phyloP scores from a whole-genome alignment of 2,113 vertebrate species.

The Hypocryptadius cinnamomeus region DNA sequence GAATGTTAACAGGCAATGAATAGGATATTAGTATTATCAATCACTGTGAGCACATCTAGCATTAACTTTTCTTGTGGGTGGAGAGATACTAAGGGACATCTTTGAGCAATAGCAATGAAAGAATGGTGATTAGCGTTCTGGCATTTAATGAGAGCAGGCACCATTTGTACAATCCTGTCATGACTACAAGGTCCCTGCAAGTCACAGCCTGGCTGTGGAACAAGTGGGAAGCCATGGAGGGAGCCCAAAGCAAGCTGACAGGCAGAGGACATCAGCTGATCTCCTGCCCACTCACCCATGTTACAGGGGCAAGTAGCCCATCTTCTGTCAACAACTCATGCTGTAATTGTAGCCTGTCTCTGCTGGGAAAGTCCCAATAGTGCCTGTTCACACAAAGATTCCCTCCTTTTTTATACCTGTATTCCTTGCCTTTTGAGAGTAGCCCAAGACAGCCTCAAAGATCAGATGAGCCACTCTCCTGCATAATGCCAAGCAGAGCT shows the following conservation, averaged over 20 bases:
- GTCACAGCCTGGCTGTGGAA: neutral
- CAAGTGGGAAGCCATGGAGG: neutral
- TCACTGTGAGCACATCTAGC: neutral
- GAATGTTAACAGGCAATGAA: neutral
- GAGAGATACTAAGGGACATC: neutral
- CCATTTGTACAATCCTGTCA: neutral
- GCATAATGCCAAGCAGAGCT: neutral
- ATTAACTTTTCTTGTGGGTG: neutral
- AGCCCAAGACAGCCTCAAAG: neutral
- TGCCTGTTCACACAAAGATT: neutral
- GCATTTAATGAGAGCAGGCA: neutral
- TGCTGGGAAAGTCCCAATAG: neutral
- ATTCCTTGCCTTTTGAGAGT: neutral
- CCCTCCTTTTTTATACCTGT: neutral
- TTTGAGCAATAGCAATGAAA: neutral
- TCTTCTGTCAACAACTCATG: neutral
- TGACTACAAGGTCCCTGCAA: neutral
- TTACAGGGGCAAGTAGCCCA: neutral
- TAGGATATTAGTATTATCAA: neutral
- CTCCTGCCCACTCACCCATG: neutral
- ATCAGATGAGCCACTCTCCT: neutral
- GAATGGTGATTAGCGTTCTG: neutral
- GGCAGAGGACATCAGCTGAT: neutral
- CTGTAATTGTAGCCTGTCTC: neutral
- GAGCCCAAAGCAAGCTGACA: neutral